Base-by-base conservation (phyloP, 2,888 invertebrate species). In the Subacronicta megacephala region DNA sequence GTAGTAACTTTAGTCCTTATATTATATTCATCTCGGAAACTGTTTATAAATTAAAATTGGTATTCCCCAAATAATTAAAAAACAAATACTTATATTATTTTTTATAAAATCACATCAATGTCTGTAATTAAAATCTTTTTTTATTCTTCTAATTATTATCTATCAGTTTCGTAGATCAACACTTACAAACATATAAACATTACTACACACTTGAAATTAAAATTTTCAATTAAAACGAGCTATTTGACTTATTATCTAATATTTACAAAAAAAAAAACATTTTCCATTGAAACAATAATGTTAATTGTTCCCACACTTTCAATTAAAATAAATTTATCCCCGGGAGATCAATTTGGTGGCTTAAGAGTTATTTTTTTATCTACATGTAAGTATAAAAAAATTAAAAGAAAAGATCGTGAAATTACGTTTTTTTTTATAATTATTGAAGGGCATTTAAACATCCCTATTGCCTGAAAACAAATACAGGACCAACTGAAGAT, bases 271-370 rank as follows among this genome's bases (percentile, higher is more conserved):
- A n/a, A n/a, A n/a, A n/a, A n/a, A n/a, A n/a, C 4, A 35, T 45
- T 37, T 36, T 31, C 16, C 59, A 58, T 37, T 47, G 57, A 75
- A 69, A 72, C 71, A 74, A 67, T 58, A 62, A 40, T 52, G 16
- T 47, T 61, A 64, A 66, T 77, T 78, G 76, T 75, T 78, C 78
- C 78, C 77, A 76, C 60, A 49, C 52, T 54, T 67, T 67, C 43
- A 53, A 51, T 42, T 56, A 53, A 66, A 52, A 56, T 50, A 55
- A 63, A 51, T 41, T 13, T 10, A 10, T 44, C 33, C 44, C 56
- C 53, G 43, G 43, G 66, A 76, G 72, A 75, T 73, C 71, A 68
- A 35, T 42, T 37, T 57, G 57, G 54, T 62, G 69, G 59, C 63
- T 56, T 59, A 41, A 33, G 41, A 47, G 36, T 46, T 59, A 37